These are phyloP conservation scores for Chrysemys picta DNA, from an alignment of 2,113 vertebrate species.

Conservation along the genomic window DNA sequence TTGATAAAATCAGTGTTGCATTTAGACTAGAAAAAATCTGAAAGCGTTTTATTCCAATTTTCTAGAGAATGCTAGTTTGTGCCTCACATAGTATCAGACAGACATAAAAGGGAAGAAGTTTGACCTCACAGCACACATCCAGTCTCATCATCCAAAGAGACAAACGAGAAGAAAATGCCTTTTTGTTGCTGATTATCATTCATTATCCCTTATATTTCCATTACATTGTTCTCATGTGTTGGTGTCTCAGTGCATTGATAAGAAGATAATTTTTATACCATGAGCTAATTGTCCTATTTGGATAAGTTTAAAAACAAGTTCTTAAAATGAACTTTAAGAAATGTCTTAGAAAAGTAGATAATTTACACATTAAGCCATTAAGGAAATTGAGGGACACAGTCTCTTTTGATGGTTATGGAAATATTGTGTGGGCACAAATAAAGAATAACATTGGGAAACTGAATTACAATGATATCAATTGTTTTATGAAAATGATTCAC, in stretches of 20 bases:
- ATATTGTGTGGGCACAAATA: background rate
- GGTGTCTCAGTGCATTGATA: background rate
- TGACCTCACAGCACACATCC: background rate
- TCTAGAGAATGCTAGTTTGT: background rate
- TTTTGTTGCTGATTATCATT: background rate
- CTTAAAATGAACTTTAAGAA: slow-evolving; percentile 9
- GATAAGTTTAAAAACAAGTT: slow-evolving; percentile 5
- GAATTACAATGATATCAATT: background rate
- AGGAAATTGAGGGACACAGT: background rate
- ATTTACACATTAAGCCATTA: slow-evolving; percentile 15
- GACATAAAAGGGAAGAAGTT: background rate
- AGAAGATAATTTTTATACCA: slow-evolving; percentile 13
- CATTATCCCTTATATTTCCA: background rate
- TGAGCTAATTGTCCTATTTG: background rate
- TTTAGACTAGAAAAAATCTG: background rate
- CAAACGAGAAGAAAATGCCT: background rate
- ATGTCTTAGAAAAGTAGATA: background rate
- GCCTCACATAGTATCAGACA: background rate
- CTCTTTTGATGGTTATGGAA: background rate
- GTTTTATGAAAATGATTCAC: background rate
- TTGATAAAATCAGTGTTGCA: slow-evolving; percentile 28
- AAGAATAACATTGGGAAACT: background rate
- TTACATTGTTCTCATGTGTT: slow-evolving; percentile 12
- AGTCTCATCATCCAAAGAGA: background rate
- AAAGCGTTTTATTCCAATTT: slow-evolving; percentile 21